These are phyloP conservation scores for Catostomus latipinnis DNA, from an alignment of 2,797 vertebrate species.

Conservation along the genomic window DNA sequence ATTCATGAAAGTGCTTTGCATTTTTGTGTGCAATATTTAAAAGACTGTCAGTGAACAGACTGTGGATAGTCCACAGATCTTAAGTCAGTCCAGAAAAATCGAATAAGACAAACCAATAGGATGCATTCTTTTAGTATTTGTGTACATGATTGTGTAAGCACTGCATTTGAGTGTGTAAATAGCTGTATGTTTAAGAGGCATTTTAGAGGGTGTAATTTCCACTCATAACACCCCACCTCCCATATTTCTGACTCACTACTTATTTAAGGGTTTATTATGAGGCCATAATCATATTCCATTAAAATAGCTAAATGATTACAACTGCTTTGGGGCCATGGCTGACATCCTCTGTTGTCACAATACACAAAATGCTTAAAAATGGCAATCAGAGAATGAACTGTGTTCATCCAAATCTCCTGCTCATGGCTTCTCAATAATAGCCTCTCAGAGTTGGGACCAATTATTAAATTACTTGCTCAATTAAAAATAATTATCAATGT, in stretches of 20 bases:
- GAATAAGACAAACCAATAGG: too few relatives aligned
- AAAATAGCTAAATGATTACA: constrained; percentile 18
- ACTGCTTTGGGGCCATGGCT: constrained; percentile 28
- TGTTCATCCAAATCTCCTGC: constrained; percentile 42
- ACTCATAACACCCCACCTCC: not conserved
- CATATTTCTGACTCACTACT: not conserved
- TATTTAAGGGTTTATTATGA: constrained; percentile 5
- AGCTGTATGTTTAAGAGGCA: not conserved
- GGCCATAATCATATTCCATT: not conserved
- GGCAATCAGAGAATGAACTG: constrained; percentile 40
- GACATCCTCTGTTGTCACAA: constrained; percentile 46
- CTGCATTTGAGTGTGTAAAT: not conserved
- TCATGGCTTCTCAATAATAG: constrained; percentile 46
- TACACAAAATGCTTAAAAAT: constrained; percentile 43
- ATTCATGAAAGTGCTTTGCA: too few relatives aligned
- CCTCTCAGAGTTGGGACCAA: constrained; percentile 31
- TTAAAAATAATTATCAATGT: constrained; percentile 59
- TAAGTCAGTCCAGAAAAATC: not conserved
- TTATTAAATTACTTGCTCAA: constrained; percentile 60
- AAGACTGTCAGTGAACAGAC: too few relatives aligned
- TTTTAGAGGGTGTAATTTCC: not conserved
- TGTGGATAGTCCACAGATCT: too few relatives aligned
- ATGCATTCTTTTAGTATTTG: not conserved
- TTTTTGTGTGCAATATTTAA: too few relatives aligned
- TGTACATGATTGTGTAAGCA: not conserved